Evolutionary conservation across 2,113 vertebrate species (phyloP).

Genomic region (Clarias gariepinus): DNA sequence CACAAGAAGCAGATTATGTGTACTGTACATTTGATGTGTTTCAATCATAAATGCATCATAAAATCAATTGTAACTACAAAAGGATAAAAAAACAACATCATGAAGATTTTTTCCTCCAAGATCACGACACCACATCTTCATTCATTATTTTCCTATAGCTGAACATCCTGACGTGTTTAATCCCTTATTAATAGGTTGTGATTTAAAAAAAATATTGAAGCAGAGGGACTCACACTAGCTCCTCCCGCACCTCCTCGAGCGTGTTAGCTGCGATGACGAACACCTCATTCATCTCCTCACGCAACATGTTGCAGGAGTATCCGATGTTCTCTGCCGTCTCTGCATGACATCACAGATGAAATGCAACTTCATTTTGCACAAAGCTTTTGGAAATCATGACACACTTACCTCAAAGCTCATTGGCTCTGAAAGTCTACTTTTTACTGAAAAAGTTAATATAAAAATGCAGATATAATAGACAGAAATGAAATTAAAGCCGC

Average conservation of each 20-base stretch:
- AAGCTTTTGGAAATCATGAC: not conserved
- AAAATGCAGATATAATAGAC: not conserved
- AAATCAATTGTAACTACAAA: not conserved
- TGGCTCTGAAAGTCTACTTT: too few species aligned
- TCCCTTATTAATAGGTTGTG: not conserved
- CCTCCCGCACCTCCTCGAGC: slow-evolving; percentile 71
- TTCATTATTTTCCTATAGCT: not conserved
- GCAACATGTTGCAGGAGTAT: slow-evolving; percentile 88
- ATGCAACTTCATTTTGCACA: not conserved
- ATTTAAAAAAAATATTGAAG: not conserved
- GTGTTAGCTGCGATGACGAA: slow-evolving; percentile 79
- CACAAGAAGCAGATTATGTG: not conserved
- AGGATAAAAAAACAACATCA: not conserved
- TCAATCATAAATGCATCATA: not conserved
- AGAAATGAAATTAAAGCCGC: not conserved
- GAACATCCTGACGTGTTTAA: not conserved
- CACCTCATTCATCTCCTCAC: slow-evolving; percentile 85
- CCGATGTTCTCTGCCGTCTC: slow-evolving; percentile 94
- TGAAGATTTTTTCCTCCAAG: not conserved
- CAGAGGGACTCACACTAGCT: slow-evolving; percentile 78
- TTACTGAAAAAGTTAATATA: not conserved
- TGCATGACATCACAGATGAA: slow-evolving; percentile 56
- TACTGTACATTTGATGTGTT: not conserved
- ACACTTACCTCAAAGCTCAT: not conserved
- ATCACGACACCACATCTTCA: not conserved